Base-by-base conservation (phyloP, 92 coral and sea anemone species). In the Meandrina meandrites region DNA sequence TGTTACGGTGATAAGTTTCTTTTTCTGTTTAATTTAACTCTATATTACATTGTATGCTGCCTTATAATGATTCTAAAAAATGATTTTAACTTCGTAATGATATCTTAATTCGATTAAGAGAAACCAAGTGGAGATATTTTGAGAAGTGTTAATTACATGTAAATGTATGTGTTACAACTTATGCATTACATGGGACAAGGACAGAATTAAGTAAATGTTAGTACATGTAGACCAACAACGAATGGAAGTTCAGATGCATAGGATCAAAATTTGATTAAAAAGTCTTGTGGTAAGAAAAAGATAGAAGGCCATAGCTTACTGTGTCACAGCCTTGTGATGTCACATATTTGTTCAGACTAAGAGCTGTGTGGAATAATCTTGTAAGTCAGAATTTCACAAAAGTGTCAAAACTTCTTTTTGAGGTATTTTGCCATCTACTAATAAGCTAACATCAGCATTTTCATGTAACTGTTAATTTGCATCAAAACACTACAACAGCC, bases 401-500 rank as follows among this genome's bases (percentile, higher is more conserved):
- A 22, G 67, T 21, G 67, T 60, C 67, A 22, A 28, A 60, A 22
- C 18, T 57, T 2, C 5, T 58, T 10, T 64, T 27, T 27, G 70
- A 64, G 16, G 8, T 64, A 64, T 10, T 64, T 64, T 12, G 24
- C 70, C 16, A 64, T n/a, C n/a, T n/a, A n/a, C n/a, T 1, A 60
- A 0, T 60, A 60, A 60, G 30, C 68, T 64, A 6, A 9, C 27
- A n/a, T 64, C 70, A 0, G 11, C 70, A 27, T 16, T 78, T 78
- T 16, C 22, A 51, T 17, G 28, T 5, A 78, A 22, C 8, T 79
- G 72, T 24, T n/a, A n/a, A n/a, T n/a, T 79, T 18, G 27, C 68
- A 34, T 15, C 56, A 47, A 21, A 67, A 32, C 14, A 81, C 22
- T 81, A 47, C 45, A 69, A 12, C 78, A 82, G 47, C 53, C 86